A percentile compares a stretch with the other conserved stretches of the same genome.
phyloP scores from a whole-genome alignment of 2,797 vertebrate species.

The Decapterus maruadsi region DNA sequence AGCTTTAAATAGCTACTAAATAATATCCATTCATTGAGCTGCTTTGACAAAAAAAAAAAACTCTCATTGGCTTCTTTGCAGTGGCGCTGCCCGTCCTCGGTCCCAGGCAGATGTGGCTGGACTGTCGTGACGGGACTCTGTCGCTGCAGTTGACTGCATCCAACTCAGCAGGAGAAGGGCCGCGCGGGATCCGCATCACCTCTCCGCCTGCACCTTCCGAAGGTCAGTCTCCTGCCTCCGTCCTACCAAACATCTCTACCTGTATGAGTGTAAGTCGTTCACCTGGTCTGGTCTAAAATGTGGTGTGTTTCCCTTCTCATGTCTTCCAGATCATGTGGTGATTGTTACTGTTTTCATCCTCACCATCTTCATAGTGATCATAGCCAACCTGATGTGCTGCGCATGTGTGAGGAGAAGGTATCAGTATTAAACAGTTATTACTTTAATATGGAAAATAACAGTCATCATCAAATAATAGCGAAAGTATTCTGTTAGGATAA shows the following conservation, averaged over 20 bases:
- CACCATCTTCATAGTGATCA: constrained; percentile 57
- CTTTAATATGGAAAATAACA: neutral
- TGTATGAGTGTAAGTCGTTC: no score
- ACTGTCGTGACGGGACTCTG: constrained; percentile 65
- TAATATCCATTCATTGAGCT: neutral
- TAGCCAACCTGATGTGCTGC: constrained; percentile 81
- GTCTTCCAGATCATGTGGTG: constrained; percentile 62
- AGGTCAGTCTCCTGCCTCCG: constrained; percentile 43
- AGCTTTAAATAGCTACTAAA: neutral
- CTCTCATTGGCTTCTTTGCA: constrained; percentile 35
- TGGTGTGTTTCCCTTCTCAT: constrained; percentile 10
- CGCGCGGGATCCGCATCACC: constrained; percentile 55
- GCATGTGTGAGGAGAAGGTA: constrained; percentile 82
- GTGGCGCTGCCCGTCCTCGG: constrained; percentile 47
- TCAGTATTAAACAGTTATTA: neutral
- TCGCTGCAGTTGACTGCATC: constrained; percentile 75
- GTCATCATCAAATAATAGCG: constrained; percentile 6
- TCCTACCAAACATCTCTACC: neutral
- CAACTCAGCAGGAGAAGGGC: constrained; percentile 79
- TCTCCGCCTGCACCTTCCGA: constrained; percentile 42
- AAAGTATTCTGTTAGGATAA: constrained; percentile 6
- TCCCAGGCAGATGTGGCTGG: constrained; percentile 61
- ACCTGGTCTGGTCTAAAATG: neutral
- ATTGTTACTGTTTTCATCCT: constrained; percentile 52
- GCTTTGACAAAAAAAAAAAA: neutral